These are phyloP conservation scores for Melieria omissa DNA, from an alignment of 2,888 invertebrate species.

Conservation along the genomic window DNA sequence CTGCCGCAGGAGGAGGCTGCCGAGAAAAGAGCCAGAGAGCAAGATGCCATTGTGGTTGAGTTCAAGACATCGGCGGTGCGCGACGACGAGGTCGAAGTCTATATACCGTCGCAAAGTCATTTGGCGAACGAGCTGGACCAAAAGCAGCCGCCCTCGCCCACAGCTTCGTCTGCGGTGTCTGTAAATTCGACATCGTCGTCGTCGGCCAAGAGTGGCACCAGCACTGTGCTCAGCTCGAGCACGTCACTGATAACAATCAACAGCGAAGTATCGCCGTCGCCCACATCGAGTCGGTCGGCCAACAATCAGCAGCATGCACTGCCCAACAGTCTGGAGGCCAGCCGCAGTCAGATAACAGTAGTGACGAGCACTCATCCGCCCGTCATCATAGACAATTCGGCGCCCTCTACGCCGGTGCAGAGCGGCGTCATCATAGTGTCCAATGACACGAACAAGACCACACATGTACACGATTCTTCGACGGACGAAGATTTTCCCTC, in stretches of 20 bases:
- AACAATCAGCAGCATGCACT: conserved; percentile 63
- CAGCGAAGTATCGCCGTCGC: conserved; percentile 60
- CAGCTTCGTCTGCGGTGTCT: conserved; percentile 56
- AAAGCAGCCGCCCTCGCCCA: conserved; percentile 58
- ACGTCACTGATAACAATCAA: conserved; percentile 66
- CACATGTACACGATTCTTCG: conserved; percentile 74
- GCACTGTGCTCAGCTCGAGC: conserved; percentile 55
- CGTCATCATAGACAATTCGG: conserved; percentile 74
- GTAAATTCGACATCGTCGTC: conserved; percentile 52
- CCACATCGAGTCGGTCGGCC: conserved; percentile 47
- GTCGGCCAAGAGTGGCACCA: conserved; percentile 47
- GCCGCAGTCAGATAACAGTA: conserved; percentile 82
- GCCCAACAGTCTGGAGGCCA: conserved; percentile 79
- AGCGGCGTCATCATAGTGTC: conserved; percentile 85
- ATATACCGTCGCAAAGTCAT: conserved; percentile 44
- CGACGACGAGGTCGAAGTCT: conserved; percentile 43
- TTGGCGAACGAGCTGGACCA: conserved; percentile 49
- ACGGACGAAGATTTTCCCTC: conserved; percentile 83
- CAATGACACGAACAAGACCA: conserved; percentile 77
- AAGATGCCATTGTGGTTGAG: conserved; percentile 45
- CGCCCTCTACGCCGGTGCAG: conserved; percentile 40
- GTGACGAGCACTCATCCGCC: conserved; percentile 85
- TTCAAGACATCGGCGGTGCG: conserved; percentile 40
- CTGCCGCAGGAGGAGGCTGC: neutral
- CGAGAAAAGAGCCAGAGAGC: conserved; percentile 17